phyloP scores from a whole-genome alignment of 2,113 vertebrate genomes.

The Pelecanoides urinatrix region DNA sequence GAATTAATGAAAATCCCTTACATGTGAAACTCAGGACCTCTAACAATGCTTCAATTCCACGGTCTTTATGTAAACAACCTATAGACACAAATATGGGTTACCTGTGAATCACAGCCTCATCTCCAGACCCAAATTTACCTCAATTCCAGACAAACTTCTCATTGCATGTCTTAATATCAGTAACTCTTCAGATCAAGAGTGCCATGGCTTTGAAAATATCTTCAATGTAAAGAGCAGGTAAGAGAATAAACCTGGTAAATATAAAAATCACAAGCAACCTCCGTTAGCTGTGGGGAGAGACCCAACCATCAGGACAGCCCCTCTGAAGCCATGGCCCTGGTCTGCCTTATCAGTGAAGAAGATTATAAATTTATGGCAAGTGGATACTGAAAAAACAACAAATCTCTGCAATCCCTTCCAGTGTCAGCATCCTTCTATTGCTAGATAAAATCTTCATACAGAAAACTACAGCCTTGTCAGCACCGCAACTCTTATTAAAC shows the following conservation, averaged over 20 bases:
- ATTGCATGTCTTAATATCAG: background rate
- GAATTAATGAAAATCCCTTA: slow-evolving; percentile 54
- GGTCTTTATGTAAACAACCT: background rate
- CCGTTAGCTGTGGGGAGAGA: background rate
- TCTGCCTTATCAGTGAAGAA: background rate
- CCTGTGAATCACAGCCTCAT: background rate
- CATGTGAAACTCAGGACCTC: slow-evolving; percentile 10
- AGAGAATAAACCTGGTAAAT: background rate
- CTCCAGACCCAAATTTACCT: background rate
- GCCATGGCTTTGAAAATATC: background rate
- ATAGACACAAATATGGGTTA: background rate
- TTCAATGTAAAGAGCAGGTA: background rate
- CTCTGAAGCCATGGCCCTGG: background rate
- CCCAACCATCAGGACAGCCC: background rate
- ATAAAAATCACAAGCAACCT: background rate
- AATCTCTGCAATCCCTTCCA: background rate
- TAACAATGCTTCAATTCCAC: background rate
- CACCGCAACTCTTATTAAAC: background rate
- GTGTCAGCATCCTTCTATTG: background rate
- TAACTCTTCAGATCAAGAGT: background rate
- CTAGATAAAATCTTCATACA: background rate
- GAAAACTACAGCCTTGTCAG: background rate
- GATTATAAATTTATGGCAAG: background rate
- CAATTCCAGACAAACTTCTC: background rate
- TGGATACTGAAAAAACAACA: background rate